Conservation (phyloP, 2,888 invertebrate genomes). For the Cantharis flavilabris region DNA sequence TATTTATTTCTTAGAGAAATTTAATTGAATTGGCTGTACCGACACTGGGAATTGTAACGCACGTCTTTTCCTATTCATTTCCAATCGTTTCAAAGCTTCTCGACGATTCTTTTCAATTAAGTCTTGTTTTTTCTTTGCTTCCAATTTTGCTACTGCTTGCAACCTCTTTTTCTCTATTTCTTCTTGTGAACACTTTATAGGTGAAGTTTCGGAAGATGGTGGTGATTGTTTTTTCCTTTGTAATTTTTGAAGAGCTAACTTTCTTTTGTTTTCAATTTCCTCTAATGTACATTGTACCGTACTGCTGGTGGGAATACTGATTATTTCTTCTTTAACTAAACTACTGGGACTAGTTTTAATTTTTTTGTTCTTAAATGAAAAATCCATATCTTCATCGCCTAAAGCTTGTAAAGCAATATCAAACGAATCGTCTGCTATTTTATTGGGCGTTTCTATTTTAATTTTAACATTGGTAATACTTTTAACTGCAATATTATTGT, state of each 20-base stretch:
- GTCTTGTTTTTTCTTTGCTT: constrained; percentile 52
- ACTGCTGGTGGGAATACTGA: not conserved
- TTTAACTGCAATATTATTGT: not conserved
- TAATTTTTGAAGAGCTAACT: constrained; percentile 64
- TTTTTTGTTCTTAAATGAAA: constrained; percentile 1
- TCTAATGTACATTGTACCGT: constrained; percentile 58
- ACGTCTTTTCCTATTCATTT: constrained; percentile 41
- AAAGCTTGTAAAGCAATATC: constrained; percentile 38
- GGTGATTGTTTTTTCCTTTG: constrained; percentile 55
- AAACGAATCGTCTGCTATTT: constrained; percentile 41
- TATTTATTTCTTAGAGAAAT: not conserved
- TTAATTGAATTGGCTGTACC: not conserved
- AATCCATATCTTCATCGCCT: constrained; percentile 35
- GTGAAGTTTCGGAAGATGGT: constrained; percentile 31
- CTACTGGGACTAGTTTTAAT: not conserved
- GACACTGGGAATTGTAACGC: not conserved
- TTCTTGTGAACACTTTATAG: constrained; percentile 52
- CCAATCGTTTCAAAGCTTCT: constrained; percentile 49
- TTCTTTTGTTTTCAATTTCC: constrained; percentile 66
- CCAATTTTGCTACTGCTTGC: constrained; percentile 55
- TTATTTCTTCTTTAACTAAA: not conserved
- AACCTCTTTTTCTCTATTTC: constrained; percentile 57
- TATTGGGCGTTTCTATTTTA: not conserved
- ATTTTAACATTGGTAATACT: not conserved
- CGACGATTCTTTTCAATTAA: constrained; percentile 50